A percentile compares a stretch with the other conserved stretches of the same genome.
Conservation (phyloP, 2,113 vertebrate genomes). For the Agelaius tricolor region DNA sequence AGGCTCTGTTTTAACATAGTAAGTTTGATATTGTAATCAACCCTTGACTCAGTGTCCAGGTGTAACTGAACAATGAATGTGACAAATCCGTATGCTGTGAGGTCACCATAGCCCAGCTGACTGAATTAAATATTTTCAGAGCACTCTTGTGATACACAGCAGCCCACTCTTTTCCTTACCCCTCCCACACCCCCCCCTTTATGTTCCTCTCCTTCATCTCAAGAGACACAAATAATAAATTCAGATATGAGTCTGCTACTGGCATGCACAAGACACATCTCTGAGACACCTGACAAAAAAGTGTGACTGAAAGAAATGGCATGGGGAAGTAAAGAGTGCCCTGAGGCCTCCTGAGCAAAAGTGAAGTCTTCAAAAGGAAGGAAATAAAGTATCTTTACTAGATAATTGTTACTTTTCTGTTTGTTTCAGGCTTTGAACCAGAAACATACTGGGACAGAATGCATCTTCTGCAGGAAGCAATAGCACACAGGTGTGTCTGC, state of each 20-base stretch:
- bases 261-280: background rate
- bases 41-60: background rate
- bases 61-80: background rate
- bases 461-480: slow-evolving; percentile 96
- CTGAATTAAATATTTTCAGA: background rate
- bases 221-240: background rate
- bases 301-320: background rate
- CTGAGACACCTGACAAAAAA: background rate
- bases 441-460: slow-evolving; percentile 98
- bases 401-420: background rate
- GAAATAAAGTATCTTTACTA: background rate
- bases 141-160: background rate
- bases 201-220: background rate
- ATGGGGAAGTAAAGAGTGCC: background rate
- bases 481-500: slow-evolving; percentile 85
- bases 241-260: background rate
- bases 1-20: background rate
- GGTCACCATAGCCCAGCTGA: background rate
- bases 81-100: background rate
- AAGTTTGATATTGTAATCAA: background rate
- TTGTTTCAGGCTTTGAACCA: slow-evolving; percentile 89
- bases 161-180: background rate
- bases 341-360: background rate
- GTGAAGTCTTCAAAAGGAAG: background rate
- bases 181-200: background rate